phyloP scores from a whole-genome alignment of 2,797 vertebrate species.

The Threskiornis aethiopicus region DNA sequence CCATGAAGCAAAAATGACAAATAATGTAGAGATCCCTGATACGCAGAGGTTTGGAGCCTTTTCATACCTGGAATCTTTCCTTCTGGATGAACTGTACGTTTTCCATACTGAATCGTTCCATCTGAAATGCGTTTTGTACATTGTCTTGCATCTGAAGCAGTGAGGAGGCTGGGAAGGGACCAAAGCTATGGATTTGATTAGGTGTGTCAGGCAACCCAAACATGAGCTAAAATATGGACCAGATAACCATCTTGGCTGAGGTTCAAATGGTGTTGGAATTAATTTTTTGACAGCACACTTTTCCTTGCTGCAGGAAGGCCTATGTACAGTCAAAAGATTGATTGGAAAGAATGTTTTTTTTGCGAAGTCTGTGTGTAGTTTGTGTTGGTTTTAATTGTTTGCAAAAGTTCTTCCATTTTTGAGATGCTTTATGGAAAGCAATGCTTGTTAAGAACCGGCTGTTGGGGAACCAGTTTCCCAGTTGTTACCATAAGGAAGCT shows the following conservation, averaged over 20 bases:
- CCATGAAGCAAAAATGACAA: background rate
- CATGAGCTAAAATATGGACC: background rate
- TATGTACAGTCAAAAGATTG: background rate
- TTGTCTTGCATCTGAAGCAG: background rate
- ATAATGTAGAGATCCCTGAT: background rate
- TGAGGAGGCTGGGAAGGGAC: background rate
- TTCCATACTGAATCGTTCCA: background rate
- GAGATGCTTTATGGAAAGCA: background rate
- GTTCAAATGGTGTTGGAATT: background rate
- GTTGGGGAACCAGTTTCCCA: background rate
- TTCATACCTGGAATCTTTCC: background rate
- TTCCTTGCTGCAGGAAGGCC: background rate
- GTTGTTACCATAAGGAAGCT: background rate
- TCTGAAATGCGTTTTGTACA: background rate
- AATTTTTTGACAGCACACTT: background rate
- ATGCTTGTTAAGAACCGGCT: background rate
- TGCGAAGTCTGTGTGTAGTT: background rate
- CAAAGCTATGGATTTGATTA: conserved; percentile 27
- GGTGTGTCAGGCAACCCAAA: background rate
- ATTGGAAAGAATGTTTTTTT: background rate
- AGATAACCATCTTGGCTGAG: background rate
- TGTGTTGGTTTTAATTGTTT: background rate
- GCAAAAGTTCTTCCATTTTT: background rate
- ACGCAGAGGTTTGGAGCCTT: background rate
- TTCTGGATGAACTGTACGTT: background rate